These are phyloP conservation scores for Chloroceryle inda DNA, from an alignment of 2,797 vertebrate species.

Conservation along the genomic window DNA sequence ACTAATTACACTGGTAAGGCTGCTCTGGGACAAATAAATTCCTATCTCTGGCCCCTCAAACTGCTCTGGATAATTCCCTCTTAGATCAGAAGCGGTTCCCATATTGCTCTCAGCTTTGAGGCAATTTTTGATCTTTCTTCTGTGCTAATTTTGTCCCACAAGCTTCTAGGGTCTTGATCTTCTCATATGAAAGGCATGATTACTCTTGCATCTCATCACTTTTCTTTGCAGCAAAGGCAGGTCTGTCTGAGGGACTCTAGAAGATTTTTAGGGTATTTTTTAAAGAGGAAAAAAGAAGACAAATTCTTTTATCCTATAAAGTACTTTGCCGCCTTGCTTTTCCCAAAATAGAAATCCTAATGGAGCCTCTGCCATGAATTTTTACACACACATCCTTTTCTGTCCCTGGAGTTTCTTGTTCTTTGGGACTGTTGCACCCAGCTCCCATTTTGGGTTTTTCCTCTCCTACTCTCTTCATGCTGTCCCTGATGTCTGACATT, in stretches of 20 bases:
- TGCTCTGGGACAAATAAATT: neutral
- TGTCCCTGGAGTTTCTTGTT: neutral
- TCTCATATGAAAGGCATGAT: neutral
- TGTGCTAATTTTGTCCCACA: neutral
- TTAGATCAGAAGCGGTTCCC: neutral
- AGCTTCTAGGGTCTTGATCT: neutral
- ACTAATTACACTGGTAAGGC: neutral
- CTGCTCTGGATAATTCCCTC: neutral
- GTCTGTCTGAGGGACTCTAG: neutral
- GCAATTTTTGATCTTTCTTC: neutral
- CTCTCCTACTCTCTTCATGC: neutral
- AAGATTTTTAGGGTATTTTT: neutral
- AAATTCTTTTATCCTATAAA: neutral
- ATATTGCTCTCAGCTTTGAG: neutral
- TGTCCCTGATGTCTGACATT: neutral
- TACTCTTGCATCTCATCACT: neutral
- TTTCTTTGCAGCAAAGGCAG: neutral
- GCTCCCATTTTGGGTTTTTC: neutral
- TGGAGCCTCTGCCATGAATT: neutral
- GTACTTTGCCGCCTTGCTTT: neutral
- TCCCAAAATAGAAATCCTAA: neutral
- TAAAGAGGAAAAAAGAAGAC: too few relatives aligned
- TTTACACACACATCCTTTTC: fast-evolving
- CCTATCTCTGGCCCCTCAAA: neutral
- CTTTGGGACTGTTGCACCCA: neutral